Evolutionary conservation across 2,113 vertebrate species (phyloP).

Genomic region (Prinia subflava): DNA sequence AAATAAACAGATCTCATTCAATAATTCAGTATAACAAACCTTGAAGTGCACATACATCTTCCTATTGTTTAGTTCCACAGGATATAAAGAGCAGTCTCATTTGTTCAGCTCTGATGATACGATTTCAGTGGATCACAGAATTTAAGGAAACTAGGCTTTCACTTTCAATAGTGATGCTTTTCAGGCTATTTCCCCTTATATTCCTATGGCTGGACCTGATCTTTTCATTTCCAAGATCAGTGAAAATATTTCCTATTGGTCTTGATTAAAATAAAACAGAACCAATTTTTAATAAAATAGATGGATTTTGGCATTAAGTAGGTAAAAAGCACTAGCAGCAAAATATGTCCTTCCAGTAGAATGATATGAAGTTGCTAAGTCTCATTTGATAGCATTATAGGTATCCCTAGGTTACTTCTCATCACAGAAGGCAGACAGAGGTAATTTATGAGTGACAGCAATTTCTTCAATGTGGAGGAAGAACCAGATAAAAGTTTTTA

Average conservation of each 20-base stretch:
- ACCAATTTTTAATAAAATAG: not conserved
- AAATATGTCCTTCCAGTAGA: not conserved
- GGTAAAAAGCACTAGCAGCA: not conserved
- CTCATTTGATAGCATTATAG: not conserved
- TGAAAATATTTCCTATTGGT: not conserved
- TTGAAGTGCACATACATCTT: not conserved
- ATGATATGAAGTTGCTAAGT: not conserved
- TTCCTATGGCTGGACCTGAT: not conserved
- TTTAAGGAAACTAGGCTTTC: not conserved
- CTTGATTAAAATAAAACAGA: not conserved
- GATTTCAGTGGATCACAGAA: not conserved
- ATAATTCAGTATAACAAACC: not conserved
- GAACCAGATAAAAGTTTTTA: not conserved
- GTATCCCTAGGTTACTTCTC: not conserved
- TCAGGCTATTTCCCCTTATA: not conserved
- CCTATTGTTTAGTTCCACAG: not conserved
- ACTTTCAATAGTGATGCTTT: not conserved
- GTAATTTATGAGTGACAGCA: not conserved
- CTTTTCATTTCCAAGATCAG: not conserved
- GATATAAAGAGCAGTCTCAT: not conserved
- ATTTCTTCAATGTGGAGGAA: not conserved
- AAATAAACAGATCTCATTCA: not conserved
- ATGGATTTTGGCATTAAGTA: not conserved
- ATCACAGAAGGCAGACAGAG: not conserved
- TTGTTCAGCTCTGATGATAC: not conserved